A percentile compares a stretch with the other conserved stretches of the same genome.
Conservation (phyloP, 2,888 invertebrate species). For the Parnassius glacialis region DNA sequence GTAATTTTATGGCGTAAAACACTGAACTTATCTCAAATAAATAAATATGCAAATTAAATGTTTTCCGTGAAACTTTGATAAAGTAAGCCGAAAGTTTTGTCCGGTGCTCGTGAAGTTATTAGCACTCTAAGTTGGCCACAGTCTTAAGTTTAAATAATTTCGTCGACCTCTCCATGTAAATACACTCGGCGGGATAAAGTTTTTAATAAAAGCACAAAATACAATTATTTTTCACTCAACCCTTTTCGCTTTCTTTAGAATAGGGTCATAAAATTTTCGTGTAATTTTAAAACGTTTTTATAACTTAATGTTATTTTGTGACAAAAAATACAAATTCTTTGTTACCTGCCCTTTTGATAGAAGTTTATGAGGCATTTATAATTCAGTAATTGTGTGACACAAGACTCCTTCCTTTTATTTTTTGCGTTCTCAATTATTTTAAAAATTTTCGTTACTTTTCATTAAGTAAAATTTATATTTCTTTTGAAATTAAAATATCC, state of each 20-base stretch:
- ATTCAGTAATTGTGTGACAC: too few relatives aligned
- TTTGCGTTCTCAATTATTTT: too few relatives aligned
- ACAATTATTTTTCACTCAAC: conserved; percentile 33
- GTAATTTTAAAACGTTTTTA: conserved; percentile 7
- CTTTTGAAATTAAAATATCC: too few relatives aligned
- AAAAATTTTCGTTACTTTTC: too few relatives aligned
- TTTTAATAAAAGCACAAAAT: conserved; percentile 25
- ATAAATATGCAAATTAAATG: conserved; percentile 57
- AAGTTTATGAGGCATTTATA: too few relatives aligned
- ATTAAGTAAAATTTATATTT: too few relatives aligned
- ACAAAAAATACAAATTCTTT: neutral
- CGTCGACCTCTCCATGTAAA: conserved; percentile 59
- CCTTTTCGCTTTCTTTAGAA: conserved; percentile 23
- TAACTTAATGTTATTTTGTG: conserved; percentile 16
- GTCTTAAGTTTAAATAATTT: conserved; percentile 64
- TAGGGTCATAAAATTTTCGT: conserved; percentile 13
- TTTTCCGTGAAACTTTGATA: conserved; percentile 53
- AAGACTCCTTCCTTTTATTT: too few relatives aligned
- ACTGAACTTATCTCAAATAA: conserved; percentile 33
- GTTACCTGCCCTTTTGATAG: too few relatives aligned
- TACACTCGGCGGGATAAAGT: conserved; percentile 44
- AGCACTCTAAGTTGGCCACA: conserved; percentile 54
- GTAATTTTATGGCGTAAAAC: conserved; percentile 23
- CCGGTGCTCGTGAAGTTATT: conserved; percentile 49
- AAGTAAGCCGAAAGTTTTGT: conserved; percentile 44